phyloP scores from a whole-genome alignment of 2,113 vertebrate genomes.

The Etheostoma spectabile region DNA sequence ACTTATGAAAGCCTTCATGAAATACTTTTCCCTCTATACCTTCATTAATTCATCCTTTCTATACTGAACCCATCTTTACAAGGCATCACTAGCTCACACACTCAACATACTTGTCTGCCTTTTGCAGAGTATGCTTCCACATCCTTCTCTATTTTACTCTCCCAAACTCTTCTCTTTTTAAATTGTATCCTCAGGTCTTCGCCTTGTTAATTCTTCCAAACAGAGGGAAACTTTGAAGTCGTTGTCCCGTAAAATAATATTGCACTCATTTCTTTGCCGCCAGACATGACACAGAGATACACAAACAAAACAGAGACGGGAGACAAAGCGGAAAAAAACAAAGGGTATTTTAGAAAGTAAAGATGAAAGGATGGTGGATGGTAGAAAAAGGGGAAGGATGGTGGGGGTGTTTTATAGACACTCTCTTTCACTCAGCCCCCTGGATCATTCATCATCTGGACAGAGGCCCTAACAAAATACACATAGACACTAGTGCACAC shows the following conservation, averaged over 20 bases:
- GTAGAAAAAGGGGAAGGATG: slow-evolving; percentile 11
- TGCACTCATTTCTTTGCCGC: slow-evolving; percentile 60
- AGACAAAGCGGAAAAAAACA: not conserved
- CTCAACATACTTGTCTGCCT: not conserved
- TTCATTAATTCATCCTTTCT: not conserved
- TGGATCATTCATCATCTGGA: slow-evolving; percentile 69
- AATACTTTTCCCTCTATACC: no score
- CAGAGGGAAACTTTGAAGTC: slow-evolving; percentile 53
- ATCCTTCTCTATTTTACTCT: slow-evolving; percentile 9
- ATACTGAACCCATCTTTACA: not conserved
- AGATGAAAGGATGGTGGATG: slow-evolving; percentile 51
- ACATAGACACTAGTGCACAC: slow-evolving; percentile 36
- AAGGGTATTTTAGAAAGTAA: slow-evolving; percentile 29
- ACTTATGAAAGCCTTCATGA: no score
- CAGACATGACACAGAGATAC: slow-evolving; percentile 35
- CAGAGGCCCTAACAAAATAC: slow-evolving; percentile 49
- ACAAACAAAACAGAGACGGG: slow-evolving; percentile 15
- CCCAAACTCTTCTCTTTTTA: slow-evolving; percentile 24
- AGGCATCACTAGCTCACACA: slow-evolving; percentile 7
- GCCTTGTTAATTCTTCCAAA: slow-evolving; percentile 55
- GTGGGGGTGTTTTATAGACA: slow-evolving; percentile 66
- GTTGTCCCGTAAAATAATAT: slow-evolving; percentile 58
- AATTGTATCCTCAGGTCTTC: slow-evolving; percentile 39
- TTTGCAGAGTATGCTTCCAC: not conserved
- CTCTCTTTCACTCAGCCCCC: slow-evolving; percentile 51